Conservation (phyloP, 1,140 invertebrate genomes). For the Drosophila nannoptera region DNA sequence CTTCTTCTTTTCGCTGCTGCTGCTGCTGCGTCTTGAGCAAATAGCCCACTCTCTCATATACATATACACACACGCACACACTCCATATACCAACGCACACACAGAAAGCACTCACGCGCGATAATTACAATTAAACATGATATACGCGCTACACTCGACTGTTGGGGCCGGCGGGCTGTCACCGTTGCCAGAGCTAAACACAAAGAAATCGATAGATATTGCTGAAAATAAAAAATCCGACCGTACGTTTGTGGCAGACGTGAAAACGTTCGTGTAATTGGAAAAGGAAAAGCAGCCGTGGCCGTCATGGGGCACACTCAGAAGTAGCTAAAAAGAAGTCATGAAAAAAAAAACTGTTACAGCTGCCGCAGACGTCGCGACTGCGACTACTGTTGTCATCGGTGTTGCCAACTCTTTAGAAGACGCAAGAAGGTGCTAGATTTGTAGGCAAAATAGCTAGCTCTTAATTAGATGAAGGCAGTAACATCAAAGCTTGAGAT, state of each 20-base stretch:
- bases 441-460: background rate
- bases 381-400: conserved; percentile 42
- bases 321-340: conserved; percentile 51
- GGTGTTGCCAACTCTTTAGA: background rate
- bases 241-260: conserved; percentile 16
- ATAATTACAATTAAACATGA: conserved; percentile 75
- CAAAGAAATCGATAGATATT: conserved; percentile 77
- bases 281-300: conserved; percentile 56
- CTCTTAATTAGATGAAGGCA: background rate
- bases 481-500: background rate
- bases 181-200: conserved; percentile 52
- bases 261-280: conserved; percentile 57
- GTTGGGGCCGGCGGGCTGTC: conserved; percentile 22
- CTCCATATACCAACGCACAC: background rate
- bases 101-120: conserved; percentile 23
- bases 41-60: conserved; percentile 23
- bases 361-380: conserved; percentile 68
- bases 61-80: conserved; percentile 6
- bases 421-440: background rate
- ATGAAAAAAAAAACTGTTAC: conserved; percentile 63
- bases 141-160: conserved; percentile 27
- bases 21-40: conserved; percentile 33
- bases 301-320: conserved; percentile 20
- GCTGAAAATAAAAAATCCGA: conserved; percentile 44
- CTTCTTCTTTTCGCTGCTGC: conserved; percentile 30